A percentile compares a stretch with the other conserved stretches of the same genome.
These are phyloP conservation scores for Pionites leucogaster DNA, from an alignment of 2,113 vertebrate genomes.

Conservation along the genomic window DNA sequence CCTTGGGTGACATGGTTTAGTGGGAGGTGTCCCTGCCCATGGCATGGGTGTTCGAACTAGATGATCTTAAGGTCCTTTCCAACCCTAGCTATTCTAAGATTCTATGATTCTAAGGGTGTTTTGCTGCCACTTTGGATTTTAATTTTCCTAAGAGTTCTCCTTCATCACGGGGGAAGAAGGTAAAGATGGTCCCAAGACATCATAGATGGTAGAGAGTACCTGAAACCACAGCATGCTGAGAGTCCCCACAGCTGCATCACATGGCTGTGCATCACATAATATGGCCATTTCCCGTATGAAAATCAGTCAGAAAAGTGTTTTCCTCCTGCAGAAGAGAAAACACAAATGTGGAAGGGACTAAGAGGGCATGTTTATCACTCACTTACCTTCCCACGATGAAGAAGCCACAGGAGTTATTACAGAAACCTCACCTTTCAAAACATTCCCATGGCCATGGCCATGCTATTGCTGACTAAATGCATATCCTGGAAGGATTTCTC, in stretches of 20 bases:
- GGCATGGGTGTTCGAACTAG: too few relatives aligned
- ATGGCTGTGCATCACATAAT: background rate
- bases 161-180: background rate
- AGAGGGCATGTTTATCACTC: background rate
- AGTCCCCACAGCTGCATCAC: background rate
- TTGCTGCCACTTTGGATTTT: background rate
- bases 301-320: background rate
- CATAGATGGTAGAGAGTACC: background rate
- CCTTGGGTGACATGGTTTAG: too few relatives aligned
- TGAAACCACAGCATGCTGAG: background rate
- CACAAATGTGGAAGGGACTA: background rate
- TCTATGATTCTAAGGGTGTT: background rate
- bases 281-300: background rate
- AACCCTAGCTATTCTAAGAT: too few relatives aligned
- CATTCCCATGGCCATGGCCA: conserved; percentile 36
- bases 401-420: conserved; percentile 52
- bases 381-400: conserved; percentile 42
- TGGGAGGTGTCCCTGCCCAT: too few relatives aligned
- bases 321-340: conserved; percentile 32
- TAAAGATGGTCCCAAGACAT: background rate
- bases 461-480: background rate
- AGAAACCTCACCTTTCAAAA: conserved; percentile 58
- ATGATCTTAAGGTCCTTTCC: too few relatives aligned
- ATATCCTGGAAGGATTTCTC: conserved; percentile 31
- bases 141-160: background rate